Evolutionary conservation across 2,113 vertebrate species (phyloP).

Genomic region (Lipotes vexillifer): DNA sequence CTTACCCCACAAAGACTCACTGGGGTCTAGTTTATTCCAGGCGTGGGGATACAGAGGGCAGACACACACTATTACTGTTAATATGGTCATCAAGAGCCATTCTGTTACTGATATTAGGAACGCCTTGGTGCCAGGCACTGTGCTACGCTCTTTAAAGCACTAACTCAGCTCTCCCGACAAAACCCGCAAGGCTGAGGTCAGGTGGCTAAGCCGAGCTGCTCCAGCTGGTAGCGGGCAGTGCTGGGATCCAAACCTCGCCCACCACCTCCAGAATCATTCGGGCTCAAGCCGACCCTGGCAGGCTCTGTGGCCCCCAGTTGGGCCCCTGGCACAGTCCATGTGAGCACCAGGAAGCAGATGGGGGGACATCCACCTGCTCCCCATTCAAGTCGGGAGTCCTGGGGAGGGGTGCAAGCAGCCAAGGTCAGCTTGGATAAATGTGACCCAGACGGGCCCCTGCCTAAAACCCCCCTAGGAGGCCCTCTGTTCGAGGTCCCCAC

Average conservation of each 20-base stretch:
- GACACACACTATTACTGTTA: rapidly evolving
- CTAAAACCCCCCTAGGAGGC: background rate
- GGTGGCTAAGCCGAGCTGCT: background rate
- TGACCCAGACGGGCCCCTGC: background rate
- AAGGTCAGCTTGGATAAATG: background rate
- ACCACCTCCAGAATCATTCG: background rate
- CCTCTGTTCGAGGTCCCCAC: background rate
- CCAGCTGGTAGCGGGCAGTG: background rate
- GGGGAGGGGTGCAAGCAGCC: background rate
- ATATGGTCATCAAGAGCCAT: too few species aligned
- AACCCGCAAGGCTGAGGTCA: background rate
- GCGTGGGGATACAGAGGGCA: background rate
- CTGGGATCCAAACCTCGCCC: background rate
- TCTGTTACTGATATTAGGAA: background rate
- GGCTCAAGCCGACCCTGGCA: background rate
- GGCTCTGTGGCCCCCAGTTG: background rate
- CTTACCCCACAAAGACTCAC: rapidly evolving
- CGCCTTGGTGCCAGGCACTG: background rate
- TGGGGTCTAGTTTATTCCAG: background rate
- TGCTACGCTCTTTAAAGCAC: background rate
- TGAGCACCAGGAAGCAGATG: background rate
- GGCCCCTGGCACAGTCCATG: background rate
- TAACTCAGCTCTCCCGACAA: background rate
- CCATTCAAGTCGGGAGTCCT: background rate
- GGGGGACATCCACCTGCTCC: background rate